A percentile compares a stretch with the other conserved stretches of the same genome.
Conservation (phyloP, 1,140 invertebrate genomes). For the Drosophila saltans region DNA sequence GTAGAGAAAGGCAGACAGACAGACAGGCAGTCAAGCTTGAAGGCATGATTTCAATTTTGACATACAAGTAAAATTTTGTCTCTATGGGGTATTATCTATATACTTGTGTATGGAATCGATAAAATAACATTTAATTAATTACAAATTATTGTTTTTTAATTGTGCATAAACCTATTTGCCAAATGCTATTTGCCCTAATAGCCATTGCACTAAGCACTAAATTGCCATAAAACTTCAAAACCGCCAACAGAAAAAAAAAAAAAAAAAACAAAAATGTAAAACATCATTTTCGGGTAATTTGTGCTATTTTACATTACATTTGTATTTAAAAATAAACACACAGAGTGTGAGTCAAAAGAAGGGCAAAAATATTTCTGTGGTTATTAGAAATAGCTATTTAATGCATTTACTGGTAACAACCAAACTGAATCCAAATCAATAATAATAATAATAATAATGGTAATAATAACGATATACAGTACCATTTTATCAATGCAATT, state of each 20-base stretch:
- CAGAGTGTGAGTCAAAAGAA: background rate
- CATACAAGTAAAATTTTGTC: background rate
- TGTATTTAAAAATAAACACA: background rate
- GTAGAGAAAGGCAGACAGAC: slow-evolving; percentile 41
- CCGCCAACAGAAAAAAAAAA: background rate
- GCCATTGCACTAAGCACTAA: background rate
- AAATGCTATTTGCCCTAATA: background rate
- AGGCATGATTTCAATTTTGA: background rate
- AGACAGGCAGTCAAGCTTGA: slow-evolving; percentile 23
- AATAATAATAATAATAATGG: slow-evolving; percentile 47
- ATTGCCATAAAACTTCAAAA: slow-evolving; percentile 1
- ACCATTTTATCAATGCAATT: slow-evolving; percentile 56
- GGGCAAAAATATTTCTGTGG: background rate
- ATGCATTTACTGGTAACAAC: slow-evolving; percentile 39
- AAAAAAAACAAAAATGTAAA: background rate
- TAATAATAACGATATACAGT: slow-evolving; percentile 38
- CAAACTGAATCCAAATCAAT: slow-evolving; percentile 38
- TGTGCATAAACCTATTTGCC: slow-evolving; percentile 2
- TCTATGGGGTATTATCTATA: background rate
- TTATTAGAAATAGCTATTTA: slow-evolving; percentile 27
- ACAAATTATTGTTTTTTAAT: slow-evolving; percentile 20
- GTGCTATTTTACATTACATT: slow-evolving; percentile 26
- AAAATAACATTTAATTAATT: slow-evolving; percentile 31
- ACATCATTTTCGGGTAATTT: slow-evolving; percentile 8
- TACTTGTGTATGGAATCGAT: background rate